Percentiles rank a stretch among this genome's conserved stretches.
Evolutionary conservation across 2,888 invertebrate genomes (phyloP).

Genomic region (Germaria angustata): DNA sequence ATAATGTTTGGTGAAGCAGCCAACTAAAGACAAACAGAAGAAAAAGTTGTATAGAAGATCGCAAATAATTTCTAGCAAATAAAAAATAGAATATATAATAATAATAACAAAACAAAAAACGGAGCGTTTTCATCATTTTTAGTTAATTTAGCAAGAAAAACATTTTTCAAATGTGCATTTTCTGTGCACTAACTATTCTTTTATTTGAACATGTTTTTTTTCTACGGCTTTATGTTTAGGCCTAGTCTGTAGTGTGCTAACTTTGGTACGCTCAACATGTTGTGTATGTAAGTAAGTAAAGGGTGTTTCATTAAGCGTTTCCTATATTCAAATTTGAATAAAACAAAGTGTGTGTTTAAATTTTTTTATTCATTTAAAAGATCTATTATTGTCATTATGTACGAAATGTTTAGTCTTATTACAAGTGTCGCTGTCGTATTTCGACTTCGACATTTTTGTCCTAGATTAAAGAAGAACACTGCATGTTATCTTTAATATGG

Average conservation of each 20-base stretch:
- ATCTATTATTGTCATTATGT: no score
- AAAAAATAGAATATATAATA: not conserved
- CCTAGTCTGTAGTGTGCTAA: not conserved
- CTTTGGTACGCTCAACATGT: no score
- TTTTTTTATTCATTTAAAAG: no score
- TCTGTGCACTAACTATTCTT: conserved; percentile 48
- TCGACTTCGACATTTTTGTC: no score
- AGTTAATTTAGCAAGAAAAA: conserved; percentile 78
- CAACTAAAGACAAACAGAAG: not conserved
- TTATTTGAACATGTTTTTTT: conserved; percentile 50
- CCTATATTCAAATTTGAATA: no score
- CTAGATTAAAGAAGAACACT: no score
- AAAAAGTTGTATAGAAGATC: not conserved
- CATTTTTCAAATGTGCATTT: conserved; percentile 74
- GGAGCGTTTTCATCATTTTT: conserved; percentile 77
- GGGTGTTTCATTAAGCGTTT: no score
- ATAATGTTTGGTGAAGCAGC: conserved; percentile 14
- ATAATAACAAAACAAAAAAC: conserved; percentile 53
- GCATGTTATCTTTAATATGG: no score
- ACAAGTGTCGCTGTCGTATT: no score
- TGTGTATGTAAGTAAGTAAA: no score
- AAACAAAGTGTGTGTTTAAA: no score
- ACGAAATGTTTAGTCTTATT: no score
- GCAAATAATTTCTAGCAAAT: not conserved
- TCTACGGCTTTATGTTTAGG: not conserved